Evolutionary conservation across 2,797 vertebrate genomes (phyloP).

Genomic region (Ctenosaura bakeri): DNA sequence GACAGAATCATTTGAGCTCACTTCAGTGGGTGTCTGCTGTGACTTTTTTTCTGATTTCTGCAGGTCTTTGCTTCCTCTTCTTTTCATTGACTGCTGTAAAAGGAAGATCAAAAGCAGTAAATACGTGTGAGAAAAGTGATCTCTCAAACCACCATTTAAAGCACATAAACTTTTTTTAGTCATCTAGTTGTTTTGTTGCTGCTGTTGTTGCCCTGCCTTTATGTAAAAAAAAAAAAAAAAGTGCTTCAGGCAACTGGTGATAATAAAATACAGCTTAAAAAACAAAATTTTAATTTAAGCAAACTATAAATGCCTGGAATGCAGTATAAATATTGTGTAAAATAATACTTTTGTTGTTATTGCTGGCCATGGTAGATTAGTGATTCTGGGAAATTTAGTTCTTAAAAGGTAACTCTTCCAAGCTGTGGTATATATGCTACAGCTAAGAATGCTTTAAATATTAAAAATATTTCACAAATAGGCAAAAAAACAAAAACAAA

Average conservation of each 20-base stretch:
- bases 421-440: background rate
- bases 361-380: no score
- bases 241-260: background rate
- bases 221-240: background rate
- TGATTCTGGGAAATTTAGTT: no score
- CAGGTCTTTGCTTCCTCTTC: slow-evolving; percentile 94
- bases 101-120: slow-evolving; percentile 35
- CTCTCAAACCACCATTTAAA: slow-evolving; percentile 26
- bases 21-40: slow-evolving; percentile 92
- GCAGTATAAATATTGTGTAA: background rate
- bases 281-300: background rate
- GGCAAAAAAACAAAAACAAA: background rate
- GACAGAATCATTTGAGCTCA: slow-evolving; percentile 74
- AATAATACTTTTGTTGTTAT: background rate
- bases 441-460: background rate
- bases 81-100: slow-evolving; percentile 91
- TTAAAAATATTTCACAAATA: background rate
- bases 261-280: background rate
- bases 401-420: no score
- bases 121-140: slow-evolving; percentile 9
- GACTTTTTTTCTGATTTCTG: slow-evolving; percentile 91
- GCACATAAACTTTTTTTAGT: background rate
- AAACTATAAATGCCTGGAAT: background rate
- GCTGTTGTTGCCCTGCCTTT: background rate
- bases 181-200: background rate